Evolutionary conservation across 2,113 vertebrate genomes (phyloP).

Genomic region (Ranitomeya imitator): DNA sequence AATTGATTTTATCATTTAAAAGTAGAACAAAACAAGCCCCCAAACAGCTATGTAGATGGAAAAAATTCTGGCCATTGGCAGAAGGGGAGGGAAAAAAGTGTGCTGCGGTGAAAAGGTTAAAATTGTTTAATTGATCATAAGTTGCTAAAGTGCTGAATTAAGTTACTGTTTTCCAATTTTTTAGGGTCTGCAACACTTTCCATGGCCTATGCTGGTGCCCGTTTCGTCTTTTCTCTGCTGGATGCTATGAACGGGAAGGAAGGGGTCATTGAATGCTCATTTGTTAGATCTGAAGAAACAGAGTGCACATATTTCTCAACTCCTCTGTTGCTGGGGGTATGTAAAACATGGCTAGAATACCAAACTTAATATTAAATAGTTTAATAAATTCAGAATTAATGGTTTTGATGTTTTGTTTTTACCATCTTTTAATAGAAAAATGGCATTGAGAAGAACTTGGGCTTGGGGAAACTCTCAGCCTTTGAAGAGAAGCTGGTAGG

Average conservation of each 20-base stretch:
- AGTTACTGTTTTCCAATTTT: neutral
- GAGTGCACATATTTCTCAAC: constrained; percentile 96
- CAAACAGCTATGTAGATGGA: no score
- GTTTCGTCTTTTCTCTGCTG: constrained; percentile 92
- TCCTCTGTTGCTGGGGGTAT: constrained; percentile 88
- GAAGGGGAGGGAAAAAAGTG: no score
- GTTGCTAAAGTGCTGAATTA: no score
- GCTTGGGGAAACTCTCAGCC: constrained; percentile 86
- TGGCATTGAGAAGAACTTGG: constrained; percentile 96
- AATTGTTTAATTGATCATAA: no score
- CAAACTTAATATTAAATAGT: neutral
- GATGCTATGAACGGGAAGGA: constrained; percentile 95
- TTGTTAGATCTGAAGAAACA: constrained; percentile 87
- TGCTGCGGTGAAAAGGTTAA: no score
- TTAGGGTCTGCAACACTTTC: constrained; percentile 94
- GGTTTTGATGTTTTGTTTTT: neutral
- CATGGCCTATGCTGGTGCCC: constrained; percentile 95
- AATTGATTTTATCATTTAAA: no score
- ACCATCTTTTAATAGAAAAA: constrained; percentile 77
- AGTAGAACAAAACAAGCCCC: no score
- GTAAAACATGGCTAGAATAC: constrained; percentile 19
- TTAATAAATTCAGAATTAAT: no score
- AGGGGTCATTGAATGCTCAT: constrained; percentile 91
- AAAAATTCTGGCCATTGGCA: no score
- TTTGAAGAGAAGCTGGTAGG: constrained; percentile 94